Evolutionary conservation across 1,140 invertebrate genomes (phyloP).

Genomic region (Atopsyche davidsoni): DNA sequence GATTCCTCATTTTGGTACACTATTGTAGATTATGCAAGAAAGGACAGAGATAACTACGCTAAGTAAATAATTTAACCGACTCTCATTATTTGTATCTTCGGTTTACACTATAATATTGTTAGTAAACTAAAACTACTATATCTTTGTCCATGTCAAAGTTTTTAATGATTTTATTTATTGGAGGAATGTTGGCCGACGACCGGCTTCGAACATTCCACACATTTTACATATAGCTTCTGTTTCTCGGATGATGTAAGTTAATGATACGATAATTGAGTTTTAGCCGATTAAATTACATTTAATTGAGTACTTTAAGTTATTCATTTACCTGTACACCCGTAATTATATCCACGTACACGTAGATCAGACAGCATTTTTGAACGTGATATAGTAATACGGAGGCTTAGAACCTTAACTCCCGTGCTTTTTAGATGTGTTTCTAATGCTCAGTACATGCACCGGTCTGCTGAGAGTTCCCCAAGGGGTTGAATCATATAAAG

Average conservation of each 20-base stretch:
- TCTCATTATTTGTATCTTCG: neutral
- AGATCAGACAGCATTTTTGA: slow-evolving; percentile 6
- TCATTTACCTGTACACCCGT: slow-evolving; percentile 2
- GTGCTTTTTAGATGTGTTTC: slow-evolving; percentile 4
- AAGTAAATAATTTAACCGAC: neutral
- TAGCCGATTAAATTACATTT: neutral
- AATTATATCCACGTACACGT: no score
- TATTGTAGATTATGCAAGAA: no score
- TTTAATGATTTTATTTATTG: neutral
- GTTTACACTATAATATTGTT: neutral
- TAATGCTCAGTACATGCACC: neutral
- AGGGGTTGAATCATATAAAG: slow-evolving; percentile 21
- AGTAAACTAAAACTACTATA: neutral
- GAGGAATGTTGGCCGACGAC: neutral
- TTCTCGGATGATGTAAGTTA: neutral
- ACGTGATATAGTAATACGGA: slow-evolving; percentile 15
- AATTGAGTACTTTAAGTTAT: slow-evolving; percentile 1
- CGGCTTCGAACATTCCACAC: slow-evolving; percentile 12
- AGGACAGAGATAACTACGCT: no score
- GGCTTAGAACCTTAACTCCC: slow-evolving; percentile 6
- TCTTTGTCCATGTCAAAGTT: no score
- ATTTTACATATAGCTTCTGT: slow-evolving; percentile 7
- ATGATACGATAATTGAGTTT: neutral
- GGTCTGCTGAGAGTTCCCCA: neutral
- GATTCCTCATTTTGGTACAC: no score